Percentiles rank a stretch among this genome's conserved stretches.
phyloP scores from a whole-genome alignment of 2,113 vertebrate species.

The Apus apus region DNA sequence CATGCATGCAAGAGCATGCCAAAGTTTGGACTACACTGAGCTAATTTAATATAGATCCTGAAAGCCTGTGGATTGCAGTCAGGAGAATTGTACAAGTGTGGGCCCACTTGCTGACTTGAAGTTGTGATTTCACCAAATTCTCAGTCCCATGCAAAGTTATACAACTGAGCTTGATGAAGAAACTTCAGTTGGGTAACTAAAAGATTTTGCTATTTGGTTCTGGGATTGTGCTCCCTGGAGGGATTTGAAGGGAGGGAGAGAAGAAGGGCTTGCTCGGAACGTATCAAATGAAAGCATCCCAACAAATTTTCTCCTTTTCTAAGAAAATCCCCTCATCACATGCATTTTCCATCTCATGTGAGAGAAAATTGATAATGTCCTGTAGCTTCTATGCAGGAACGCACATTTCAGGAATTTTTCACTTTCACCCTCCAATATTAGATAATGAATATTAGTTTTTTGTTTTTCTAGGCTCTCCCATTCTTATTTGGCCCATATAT shows the following conservation, averaged over 20 bases:
- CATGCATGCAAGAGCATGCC: background rate
- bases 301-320: background rate
- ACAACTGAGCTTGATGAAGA: background rate
- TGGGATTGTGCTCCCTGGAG: fast-evolving
- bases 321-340: background rate
- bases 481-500: background rate
- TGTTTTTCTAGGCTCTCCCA: background rate
- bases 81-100: background rate
- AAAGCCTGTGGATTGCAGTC: background rate
- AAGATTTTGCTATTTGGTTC: background rate
- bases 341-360: background rate
- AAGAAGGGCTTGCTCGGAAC: background rate
- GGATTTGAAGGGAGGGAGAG: background rate
- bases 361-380: background rate
- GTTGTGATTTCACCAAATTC: background rate
- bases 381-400: background rate
- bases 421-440: background rate
- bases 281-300: background rate
- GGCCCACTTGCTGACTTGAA: background rate
- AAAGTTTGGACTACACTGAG: background rate
- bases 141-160: background rate
- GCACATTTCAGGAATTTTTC: background rate
- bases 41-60: background rate
- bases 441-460: background rate
- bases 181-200: background rate